Percentiles rank a stretch among this genome's conserved stretches.
phyloP scores from a whole-genome alignment of 1,140 invertebrate genomes.

The Venustaconcha ellipsiformis region DNA sequence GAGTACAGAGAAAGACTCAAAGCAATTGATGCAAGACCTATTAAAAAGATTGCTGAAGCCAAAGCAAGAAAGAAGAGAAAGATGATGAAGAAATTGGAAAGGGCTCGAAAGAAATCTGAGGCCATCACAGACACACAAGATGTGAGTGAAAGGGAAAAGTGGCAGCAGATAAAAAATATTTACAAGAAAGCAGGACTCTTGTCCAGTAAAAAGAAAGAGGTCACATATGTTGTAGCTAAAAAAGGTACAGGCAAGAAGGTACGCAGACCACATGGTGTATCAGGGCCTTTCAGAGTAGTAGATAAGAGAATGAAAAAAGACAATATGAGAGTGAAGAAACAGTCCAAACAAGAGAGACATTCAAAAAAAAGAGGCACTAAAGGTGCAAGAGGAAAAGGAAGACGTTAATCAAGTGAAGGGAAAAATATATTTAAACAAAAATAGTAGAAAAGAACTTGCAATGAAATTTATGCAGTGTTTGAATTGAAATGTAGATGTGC shows the following conservation, averaged over 20 bases:
- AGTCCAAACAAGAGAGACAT: constrained; percentile 16
- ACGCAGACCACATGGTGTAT: constrained; percentile 85
- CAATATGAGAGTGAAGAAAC: constrained; percentile 68
- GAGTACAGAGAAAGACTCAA: constrained; percentile 76
- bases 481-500: too few species aligned
- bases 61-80: constrained; percentile 97
- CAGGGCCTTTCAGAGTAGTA: constrained; percentile 94
- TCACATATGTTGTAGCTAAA: constrained; percentile 95
- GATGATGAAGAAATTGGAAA: constrained; percentile 86
- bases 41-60: constrained; percentile 98
- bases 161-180: constrained; percentile 90
- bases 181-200: constrained; percentile 91
- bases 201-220: constrained; percentile 83
- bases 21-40: constrained; percentile 93
- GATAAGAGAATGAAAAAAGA: constrained; percentile 98
- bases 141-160: constrained; percentile 91
- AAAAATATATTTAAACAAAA: too few species aligned
- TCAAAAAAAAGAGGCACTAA: constrained; percentile 31
- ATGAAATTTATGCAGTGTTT: too few species aligned
- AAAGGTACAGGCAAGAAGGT: constrained; percentile 83
- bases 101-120: constrained; percentile 96
- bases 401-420: not conserved
- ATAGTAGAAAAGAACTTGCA: too few species aligned
- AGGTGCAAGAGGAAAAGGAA: constrained; percentile 26
- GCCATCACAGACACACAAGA: constrained; percentile 90